Evolutionary conservation across 1,140 invertebrate genomes (phyloP).

Genomic region (Penaeus chinensis): DNA sequence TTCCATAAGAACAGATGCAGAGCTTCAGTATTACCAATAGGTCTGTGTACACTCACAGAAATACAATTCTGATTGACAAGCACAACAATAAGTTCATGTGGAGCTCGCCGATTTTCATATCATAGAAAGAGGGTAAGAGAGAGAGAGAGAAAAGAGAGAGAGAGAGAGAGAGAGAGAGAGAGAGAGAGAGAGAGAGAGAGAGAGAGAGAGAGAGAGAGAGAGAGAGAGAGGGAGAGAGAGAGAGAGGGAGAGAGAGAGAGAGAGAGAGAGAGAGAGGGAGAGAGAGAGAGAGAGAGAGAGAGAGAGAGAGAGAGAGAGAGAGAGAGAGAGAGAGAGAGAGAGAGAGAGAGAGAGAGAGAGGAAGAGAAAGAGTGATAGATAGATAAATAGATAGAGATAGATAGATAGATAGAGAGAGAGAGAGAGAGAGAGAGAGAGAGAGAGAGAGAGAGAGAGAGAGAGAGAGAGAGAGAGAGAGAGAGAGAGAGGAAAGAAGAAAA

Average conservation of each 20-base stretch:
- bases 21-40: no score
- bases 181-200: not conserved
- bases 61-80: no score
- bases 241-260: not conserved
- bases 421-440: not conserved
- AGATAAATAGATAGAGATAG: not conserved
- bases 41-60: no score
- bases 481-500: not conserved
- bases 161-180: not conserved
- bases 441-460: conserved; percentile 1
- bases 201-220: not conserved
- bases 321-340: not conserved
- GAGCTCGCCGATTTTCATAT: no score
- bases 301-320: not conserved
- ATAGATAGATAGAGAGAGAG: not conserved
- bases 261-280: not conserved
- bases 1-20: no score
- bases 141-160: not conserved
- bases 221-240: not conserved
- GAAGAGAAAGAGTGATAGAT: not conserved
- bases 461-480: not conserved
- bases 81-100: no score
- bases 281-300: not conserved
- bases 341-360: not conserved
- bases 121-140: not conserved